Percentiles rank a stretch among this genome's conserved stretches.
Conservation (phyloP, 2,888 invertebrate genomes). For the Stenchaetothrips biformis region DNA sequence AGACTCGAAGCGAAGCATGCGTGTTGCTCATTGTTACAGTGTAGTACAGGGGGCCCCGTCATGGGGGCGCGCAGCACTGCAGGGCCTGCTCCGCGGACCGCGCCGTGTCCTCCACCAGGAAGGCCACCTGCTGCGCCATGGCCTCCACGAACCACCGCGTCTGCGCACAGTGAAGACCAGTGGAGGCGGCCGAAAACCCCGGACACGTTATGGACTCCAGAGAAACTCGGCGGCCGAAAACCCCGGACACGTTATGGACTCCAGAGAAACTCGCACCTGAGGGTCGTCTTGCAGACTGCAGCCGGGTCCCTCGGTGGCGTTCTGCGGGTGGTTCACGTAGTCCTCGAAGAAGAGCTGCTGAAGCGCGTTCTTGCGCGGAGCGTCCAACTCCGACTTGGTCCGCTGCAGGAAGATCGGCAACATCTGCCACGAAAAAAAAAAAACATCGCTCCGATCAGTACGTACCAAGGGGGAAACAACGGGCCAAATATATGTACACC, state of each 20-base stretch:
- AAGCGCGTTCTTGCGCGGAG: background rate
- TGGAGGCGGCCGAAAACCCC: background rate
- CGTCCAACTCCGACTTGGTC: background rate
- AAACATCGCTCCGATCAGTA: too few species aligned
- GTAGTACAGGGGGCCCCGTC: background rate
- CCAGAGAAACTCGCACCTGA: too few species aligned
- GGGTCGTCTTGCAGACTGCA: background rate
- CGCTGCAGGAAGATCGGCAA: background rate
- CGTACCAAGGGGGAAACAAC: too few species aligned
- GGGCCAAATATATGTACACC: too few species aligned
- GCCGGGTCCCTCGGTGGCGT: background rate
- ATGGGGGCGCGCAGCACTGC: background rate
- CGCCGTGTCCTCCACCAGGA: conserved; percentile 13
- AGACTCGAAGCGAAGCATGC: too few species aligned
- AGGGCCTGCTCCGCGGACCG: background rate
- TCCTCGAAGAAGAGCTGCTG: background rate
- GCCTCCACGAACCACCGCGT: background rate
- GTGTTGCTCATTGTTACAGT: too few species aligned
- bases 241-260: too few species aligned
- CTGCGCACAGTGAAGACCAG: background rate
- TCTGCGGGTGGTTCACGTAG: background rate
- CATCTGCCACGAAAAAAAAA: background rate
- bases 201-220: too few species aligned
- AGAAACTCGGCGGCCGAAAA: too few species aligned
- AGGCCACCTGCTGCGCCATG: background rate